These are phyloP conservation scores for Pachymerium ferrugineum DNA, from an alignment of 2,888 invertebrate species.

Conservation along the genomic window DNA sequence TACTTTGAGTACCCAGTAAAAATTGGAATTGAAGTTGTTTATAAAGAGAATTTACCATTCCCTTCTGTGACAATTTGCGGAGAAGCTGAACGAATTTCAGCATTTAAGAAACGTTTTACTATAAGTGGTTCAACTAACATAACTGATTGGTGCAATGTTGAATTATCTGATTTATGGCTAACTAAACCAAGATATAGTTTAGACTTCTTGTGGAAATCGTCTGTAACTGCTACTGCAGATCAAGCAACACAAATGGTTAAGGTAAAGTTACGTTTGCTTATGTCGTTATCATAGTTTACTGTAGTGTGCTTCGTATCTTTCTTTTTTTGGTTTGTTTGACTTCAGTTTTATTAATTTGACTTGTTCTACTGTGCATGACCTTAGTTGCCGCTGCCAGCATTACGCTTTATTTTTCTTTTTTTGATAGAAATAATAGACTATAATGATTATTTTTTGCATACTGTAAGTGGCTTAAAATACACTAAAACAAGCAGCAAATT, in stretches of 20 bases:
- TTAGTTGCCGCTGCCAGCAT: no score
- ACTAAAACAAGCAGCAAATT: no score
- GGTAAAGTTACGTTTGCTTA: not conserved
- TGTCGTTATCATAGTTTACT: not conserved
- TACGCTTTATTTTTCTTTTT: no score
- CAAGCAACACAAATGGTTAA: not conserved
- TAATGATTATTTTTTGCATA: no score
- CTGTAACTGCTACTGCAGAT: not conserved
- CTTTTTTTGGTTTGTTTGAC: no score
- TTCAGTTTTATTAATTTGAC: no score
- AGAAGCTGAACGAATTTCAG: not conserved
- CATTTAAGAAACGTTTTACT: not conserved
- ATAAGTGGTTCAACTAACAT: not conserved
- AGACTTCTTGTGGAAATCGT: not conserved
- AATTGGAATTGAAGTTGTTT: not conserved
- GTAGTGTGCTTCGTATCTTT: no score
- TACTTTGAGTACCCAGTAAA: not conserved
- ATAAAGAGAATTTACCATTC: not conserved
- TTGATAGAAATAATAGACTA: no score
- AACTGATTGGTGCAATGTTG: not conserved
- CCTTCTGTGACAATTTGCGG: not conserved
- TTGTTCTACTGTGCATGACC: no score
- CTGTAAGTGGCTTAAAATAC: no score
- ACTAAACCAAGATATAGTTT: not conserved
- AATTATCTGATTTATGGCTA: not conserved